Evolutionary conservation across 1,140 invertebrate species (phyloP).

Genomic region (Plutomurus gul): DNA sequence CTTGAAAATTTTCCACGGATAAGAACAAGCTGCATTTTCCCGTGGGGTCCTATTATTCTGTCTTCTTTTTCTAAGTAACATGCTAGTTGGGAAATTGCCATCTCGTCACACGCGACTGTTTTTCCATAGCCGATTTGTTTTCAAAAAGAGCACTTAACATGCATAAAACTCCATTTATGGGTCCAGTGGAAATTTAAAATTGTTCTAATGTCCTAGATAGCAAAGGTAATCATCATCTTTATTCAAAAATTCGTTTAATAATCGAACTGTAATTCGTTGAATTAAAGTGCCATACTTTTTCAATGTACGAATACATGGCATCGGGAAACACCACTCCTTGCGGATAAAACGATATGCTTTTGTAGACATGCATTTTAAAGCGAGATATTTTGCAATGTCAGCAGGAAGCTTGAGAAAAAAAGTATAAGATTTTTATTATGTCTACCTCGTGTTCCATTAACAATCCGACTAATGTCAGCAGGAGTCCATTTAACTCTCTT

Average conservation of each 20-base stretch:
- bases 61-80: not conserved
- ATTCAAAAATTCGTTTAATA: no score
- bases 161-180: not conserved
- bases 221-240: no score
- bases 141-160: not conserved
- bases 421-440: no score
- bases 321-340: not conserved
- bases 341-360: not conserved
- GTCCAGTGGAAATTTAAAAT: not conserved
- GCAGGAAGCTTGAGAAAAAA: no score
- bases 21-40: not conserved
- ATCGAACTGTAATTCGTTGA: no score
- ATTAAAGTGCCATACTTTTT: no score
- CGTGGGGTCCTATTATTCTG: not conserved
- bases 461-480: no score
- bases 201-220: not conserved
- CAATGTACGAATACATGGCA: not conserved
- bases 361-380: not conserved
- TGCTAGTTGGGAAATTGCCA: not conserved
- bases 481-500: no score
- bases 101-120: not conserved
- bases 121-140: not conserved
- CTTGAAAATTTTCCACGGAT: not conserved
- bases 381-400: not conserved
- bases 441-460: no score